Base-by-base conservation (phyloP, 2,888 invertebrate genomes). In the Noctuana brunneofusca region DNA sequence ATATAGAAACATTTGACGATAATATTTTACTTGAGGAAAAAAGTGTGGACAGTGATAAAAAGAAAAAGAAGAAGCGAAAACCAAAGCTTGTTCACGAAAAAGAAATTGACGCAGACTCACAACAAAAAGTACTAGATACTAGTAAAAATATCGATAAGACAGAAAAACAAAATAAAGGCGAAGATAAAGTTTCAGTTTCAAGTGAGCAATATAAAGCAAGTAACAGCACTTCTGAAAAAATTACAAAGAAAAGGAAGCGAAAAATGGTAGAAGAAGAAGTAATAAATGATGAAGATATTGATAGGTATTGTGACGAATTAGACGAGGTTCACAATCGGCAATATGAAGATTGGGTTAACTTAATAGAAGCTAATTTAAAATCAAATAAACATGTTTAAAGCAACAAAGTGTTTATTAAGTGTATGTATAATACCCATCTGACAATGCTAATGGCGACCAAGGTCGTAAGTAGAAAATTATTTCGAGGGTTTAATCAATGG, bases 241-340 rank as follows among this genome's bases (percentile, higher is more conserved):
- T 71, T 66, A 64, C 66, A 58, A 65, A 67, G 52, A 70, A 68
- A 53, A 66, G 69, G 41, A 54, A 76, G 78, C 64, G 75, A 75
- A 49, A 57, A 46, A 35, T 18, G 3, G 16, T 56, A 1, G 80
- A 80, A 27, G 87, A 89, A 69, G 80, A 79, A 55, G 75, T 79
- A 63, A 71, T 87, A 0, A 84, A 78, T 67, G 89, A 91, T 64
- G 89, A 87, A 72, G 91, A 91, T 64, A 91, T 91, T 53, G 89
- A 91, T 68, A 78, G 79, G 58, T 91, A 86, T 74, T 89, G 89
- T 73, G 86, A 89, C 65, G 89, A 87, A 66, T 63, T 91, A 66
- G 75, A 78, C 32, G 86, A 86, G 52, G 84, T 87, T 72, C 87
- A 89, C 69, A 89, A 91, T 70, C 71, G 75, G 60, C 84, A 87